Evolutionary conservation across 2,113 vertebrate species (phyloP).

Genomic region (Cephalopholis sonnerati): DNA sequence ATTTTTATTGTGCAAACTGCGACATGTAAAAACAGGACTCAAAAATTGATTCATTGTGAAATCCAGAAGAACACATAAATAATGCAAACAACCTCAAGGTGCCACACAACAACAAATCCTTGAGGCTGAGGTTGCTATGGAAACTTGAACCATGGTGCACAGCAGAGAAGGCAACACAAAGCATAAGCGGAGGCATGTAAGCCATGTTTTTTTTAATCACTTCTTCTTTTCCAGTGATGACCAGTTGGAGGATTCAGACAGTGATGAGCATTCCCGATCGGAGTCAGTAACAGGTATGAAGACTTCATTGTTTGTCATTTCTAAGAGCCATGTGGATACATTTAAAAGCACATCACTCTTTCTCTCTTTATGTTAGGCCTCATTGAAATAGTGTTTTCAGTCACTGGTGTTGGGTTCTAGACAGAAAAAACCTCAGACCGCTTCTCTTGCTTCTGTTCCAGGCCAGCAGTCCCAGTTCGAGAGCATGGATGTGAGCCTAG

Average conservation of each 20-base stretch:
- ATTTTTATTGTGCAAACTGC: too few relatives aligned
- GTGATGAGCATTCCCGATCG: conserved; percentile 98
- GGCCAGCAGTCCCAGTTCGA: conserved; percentile 96
- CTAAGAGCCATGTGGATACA: neutral
- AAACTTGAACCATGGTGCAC: too few relatives aligned
- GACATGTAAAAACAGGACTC: too few relatives aligned
- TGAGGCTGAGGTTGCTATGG: conserved; percentile 1
- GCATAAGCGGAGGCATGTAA: neutral
- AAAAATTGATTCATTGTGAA: too few relatives aligned
- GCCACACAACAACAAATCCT: neutral
- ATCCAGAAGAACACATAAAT: neutral
- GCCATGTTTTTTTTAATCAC: neutral
- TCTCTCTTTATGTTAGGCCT: neutral
- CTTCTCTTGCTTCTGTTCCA: conserved; percentile 65
- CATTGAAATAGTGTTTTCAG: neutral
- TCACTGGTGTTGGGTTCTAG: neutral
- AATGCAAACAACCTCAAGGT: neutral
- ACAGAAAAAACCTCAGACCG: neutral
- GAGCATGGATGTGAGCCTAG: conserved; percentile 94
- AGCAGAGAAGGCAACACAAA: too few relatives aligned
- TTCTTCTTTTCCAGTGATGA: conserved; percentile 90
- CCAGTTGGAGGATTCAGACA: conserved; percentile 98
- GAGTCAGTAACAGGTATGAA: conserved; percentile 94
- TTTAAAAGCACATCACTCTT: neutral
- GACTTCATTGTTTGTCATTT: neutral